Evolutionary conservation across 2,797 vertebrate species (phyloP), one percentile per base, ranked within the genome.

Genomic region (Allobates femoralis): DNA sequence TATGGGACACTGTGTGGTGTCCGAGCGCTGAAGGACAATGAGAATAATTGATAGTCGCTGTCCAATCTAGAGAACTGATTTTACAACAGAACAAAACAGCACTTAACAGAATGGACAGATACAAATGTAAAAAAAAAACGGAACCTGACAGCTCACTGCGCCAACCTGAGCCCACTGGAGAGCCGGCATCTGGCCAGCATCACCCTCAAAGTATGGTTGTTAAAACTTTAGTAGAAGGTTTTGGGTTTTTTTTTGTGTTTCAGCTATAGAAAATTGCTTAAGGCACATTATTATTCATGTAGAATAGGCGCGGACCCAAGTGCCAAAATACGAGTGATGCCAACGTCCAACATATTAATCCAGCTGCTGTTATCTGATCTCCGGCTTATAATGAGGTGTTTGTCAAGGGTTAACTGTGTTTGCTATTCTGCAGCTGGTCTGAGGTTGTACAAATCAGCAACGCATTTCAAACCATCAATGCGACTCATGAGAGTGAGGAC

Each of bases 361-460:
- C 83, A 85, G 83, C 83, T 85, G 83, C 21, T 85, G 83, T 66
- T 30, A 85, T 69, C 28, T 41, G 75, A 85, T 60, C 60, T 21
- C 5, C 23, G 8, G 51, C 51, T 69, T 11, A 55, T 11, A 73
- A 83, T 41, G 66, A 73, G 15, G 58, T 41, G 19, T 8, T 18
- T 83, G 67, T 74, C 26, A 28, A 46, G 81, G 67, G 81, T 56
- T 84, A 64, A 77, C 16, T 41, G 50, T 26, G 41, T 16, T 32
- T 41, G 81, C 28, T 82, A 56, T 58, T 10, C 15, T 60, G 28
- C 81, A 83, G 81, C 81, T 83, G 81, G 21, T n/a, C 46, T 5
- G 7, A 18, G 50, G 66, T 53, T 28, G 53, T 18, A 79, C 3
- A 30, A 23, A 77, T 77, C 75, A n/a, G 76, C 71, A n/a, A 71